Evolutionary conservation across 2,888 invertebrate species (phyloP).

Genomic region (Eupithecia abbreviata): DNA sequence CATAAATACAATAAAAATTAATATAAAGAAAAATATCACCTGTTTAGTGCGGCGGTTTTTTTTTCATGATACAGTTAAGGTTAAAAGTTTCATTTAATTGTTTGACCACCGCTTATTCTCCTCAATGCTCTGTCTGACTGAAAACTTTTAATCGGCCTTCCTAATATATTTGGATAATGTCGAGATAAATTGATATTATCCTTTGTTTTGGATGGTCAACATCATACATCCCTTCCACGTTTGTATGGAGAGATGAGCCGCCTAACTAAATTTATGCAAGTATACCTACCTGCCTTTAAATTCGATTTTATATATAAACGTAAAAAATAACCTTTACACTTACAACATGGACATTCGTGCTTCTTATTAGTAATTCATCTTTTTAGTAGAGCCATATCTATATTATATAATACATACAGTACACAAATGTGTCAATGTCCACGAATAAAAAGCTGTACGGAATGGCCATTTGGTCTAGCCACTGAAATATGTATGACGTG

Average conservation of each 20-base stretch:
- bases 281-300: background rate
- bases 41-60: background rate
- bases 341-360: background rate
- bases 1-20: background rate
- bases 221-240: too few relatives aligned
- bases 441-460: constrained; percentile 13
- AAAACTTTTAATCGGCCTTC: too few relatives aligned
- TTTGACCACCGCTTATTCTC: too few relatives aligned
- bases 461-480: constrained; percentile 11
- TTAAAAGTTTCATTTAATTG: background rate
- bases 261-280: background rate
- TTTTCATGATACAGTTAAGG: background rate
- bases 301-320: too few relatives aligned
- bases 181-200: too few relatives aligned
- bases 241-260: too few relatives aligned
- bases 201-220: too few relatives aligned
- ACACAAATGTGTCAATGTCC: background rate
- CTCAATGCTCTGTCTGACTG: too few relatives aligned
- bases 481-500: constrained; percentile 29
- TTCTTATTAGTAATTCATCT: background rate
- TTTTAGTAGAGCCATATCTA: background rate
- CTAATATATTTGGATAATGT: too few relatives aligned
- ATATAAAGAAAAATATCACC: background rate
- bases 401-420: too few relatives aligned
- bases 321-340: too few relatives aligned